Conservation (phyloP, 2,797 vertebrate genomes). For the Myiotriccus ornatus region DNA sequence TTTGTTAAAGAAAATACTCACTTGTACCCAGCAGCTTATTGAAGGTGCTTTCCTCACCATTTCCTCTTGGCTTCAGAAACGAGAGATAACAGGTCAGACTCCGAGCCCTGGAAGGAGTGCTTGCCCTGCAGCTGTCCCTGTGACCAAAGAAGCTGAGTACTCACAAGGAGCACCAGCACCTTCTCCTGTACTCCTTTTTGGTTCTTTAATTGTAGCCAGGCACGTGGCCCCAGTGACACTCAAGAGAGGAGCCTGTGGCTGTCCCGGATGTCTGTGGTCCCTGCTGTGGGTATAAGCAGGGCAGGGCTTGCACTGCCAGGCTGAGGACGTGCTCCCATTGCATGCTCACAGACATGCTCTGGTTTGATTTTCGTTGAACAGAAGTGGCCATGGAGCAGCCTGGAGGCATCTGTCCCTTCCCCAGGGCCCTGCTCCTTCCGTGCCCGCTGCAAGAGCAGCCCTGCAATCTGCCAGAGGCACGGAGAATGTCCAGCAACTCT, state of each 20-base stretch:
- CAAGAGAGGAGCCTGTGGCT: background rate
- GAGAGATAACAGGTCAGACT: rapidly evolving
- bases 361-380: background rate
- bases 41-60: rapidly evolving
- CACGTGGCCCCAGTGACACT: rapidly evolving
- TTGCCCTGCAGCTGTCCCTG: rapidly evolving
- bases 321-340: background rate
- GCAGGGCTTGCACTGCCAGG: background rate
- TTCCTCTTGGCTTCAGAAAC: background rate
- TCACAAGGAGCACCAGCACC: background rate
- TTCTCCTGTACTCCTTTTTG: background rate
- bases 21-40: background rate
- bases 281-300: background rate
- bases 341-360: rapidly evolving
- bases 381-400: background rate
- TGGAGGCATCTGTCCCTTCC: background rate
- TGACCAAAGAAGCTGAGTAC: rapidly evolving
- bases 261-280: background rate
- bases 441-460: background rate
- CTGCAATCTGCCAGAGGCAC: rapidly evolving
- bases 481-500: background rate
- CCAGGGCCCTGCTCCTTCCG: background rate
- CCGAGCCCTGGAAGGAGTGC: rapidly evolving
- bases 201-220: background rate
- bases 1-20: background rate